phyloP scores from a whole-genome alignment of 2,797 vertebrate genomes.

The Mus caroli region DNA sequence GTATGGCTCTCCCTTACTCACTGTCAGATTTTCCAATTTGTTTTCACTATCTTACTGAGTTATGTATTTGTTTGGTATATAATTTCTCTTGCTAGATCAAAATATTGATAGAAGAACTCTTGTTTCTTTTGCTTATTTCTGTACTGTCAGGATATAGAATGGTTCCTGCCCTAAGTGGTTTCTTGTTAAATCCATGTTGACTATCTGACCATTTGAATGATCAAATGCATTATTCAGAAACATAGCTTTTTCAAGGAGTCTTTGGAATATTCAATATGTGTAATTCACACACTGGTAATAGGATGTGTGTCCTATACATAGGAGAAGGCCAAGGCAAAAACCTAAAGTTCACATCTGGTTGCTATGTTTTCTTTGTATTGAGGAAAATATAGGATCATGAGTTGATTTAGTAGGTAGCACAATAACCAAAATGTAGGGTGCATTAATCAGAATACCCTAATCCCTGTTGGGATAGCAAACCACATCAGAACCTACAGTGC shows the following conservation, averaged over 20 bases:
- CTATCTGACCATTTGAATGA: not conserved
- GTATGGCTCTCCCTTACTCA: not conserved
- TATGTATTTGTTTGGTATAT: not conserved
- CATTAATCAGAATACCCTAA: not conserved
- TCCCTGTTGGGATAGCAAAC: not conserved
- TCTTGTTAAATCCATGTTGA: constrained; percentile 41
- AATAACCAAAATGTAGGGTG: not conserved
- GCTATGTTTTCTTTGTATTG: not conserved
- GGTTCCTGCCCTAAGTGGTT: not conserved
- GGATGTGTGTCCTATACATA: not conserved
- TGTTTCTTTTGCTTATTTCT: constrained; percentile 24
- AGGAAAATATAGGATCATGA: not conserved
- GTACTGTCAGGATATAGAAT: not conserved
- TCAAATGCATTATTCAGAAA: constrained; percentile 7
- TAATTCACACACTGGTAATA: not conserved
- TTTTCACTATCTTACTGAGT: not conserved
- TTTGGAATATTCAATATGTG: not conserved
- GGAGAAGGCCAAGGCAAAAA: not conserved
- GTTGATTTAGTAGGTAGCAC: not conserved
- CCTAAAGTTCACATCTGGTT: not conserved
- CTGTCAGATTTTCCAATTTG: not conserved
- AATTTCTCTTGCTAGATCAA: not conserved
- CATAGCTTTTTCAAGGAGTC: not conserved
- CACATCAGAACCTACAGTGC: not conserved
- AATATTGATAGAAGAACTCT: constrained; percentile 16